phyloP scores from a whole-genome alignment of 2,797 vertebrate genomes.

The Tamandua tetradactyla region DNA sequence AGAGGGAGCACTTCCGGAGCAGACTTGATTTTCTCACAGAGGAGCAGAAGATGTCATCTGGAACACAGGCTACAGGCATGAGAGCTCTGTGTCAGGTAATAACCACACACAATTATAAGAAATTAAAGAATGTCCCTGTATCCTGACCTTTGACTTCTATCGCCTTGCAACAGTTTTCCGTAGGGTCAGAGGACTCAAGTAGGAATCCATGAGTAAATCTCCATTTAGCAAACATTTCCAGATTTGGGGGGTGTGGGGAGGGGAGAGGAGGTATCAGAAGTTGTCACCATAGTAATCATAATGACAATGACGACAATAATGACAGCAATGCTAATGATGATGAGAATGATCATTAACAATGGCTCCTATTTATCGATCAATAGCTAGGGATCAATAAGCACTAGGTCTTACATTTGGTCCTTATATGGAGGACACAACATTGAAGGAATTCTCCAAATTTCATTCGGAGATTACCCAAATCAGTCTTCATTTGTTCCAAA shows the following conservation, averaged over 20 bases:
- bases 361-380: neutral
- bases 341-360: neutral
- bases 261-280: neutral
- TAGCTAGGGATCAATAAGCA: neutral
- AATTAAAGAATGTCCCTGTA: neutral
- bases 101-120: neutral
- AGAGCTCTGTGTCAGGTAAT: neutral
- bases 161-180: neutral
- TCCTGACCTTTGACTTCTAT: conserved; percentile 17
- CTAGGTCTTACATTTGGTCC: neutral
- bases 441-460: neutral
- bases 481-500: conserved; percentile 33
- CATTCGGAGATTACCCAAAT: conserved; percentile 29
- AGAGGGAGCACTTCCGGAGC: neutral
- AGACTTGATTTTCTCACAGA: neutral
- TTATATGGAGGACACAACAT: neutral
- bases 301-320: neutral
- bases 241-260: neutral
- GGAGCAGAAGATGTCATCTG: neutral
- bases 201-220: neutral
- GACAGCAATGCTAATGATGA: neutral
- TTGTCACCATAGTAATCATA: neutral
- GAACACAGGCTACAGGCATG: neutral
- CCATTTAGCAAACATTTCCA: conserved; percentile 39
- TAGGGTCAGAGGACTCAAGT: neutral